phyloP scores from a whole-genome alignment of 1,140 invertebrate species.

The Rhizoglyphus robini region DNA sequence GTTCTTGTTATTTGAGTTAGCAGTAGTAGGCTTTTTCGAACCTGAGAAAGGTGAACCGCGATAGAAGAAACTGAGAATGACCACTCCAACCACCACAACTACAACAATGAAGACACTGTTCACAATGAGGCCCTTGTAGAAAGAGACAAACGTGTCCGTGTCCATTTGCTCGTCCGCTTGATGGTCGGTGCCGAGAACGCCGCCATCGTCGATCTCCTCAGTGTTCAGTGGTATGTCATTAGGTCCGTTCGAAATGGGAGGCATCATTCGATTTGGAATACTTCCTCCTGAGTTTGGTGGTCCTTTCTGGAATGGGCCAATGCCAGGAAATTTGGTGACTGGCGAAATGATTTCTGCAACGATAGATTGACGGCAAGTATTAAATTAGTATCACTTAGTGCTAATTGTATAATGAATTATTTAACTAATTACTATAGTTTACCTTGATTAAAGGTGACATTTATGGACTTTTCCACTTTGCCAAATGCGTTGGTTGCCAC shows the following conservation, averaged over 20 bases:
- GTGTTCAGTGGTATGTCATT: not conserved
- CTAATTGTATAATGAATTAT: not conserved
- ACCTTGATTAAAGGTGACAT: conserved; percentile 24
- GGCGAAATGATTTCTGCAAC: not conserved
- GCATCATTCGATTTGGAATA: not conserved
- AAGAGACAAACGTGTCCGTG: not conserved
- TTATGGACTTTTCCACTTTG: conserved; percentile 21
- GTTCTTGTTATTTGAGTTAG: not conserved
- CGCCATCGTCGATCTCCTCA: conserved; percentile 6
- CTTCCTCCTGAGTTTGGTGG: not conserved
- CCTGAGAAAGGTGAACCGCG: not conserved
- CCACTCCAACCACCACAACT: not conserved
- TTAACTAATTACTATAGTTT: conserved; percentile 1
- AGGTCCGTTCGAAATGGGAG: not conserved
- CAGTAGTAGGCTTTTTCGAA: not conserved
- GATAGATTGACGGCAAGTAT: not conserved
- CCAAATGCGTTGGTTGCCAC: conserved; percentile 29
- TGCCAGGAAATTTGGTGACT: not conserved
- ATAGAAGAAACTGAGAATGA: not conserved
- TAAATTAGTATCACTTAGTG: not conserved
- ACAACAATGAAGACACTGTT: not conserved
- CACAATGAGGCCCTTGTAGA: not conserved
- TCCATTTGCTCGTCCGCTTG: not conserved
- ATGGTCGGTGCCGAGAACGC: not conserved
- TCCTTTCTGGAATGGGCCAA: not conserved